Base-by-base conservation (phyloP, 2,888 invertebrate genomes). In the Archaeoteleia sp. region DNA sequence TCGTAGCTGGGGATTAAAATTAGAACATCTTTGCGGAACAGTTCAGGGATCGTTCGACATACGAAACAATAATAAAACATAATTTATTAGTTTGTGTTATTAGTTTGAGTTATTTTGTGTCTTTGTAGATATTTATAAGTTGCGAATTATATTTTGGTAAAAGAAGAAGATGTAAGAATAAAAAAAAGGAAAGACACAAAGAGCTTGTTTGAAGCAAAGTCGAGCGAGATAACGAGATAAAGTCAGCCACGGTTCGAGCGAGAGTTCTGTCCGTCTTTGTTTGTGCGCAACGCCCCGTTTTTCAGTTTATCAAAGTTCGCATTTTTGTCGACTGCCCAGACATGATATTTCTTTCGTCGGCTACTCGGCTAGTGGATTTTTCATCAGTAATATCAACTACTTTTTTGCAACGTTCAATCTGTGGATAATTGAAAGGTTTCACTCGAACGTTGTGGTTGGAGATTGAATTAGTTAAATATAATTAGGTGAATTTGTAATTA, bases 1-100 rank as follows among this genome's bases (percentile, higher is more conserved):
- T 25, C 45, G 43, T 32, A 29, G 42, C 17, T 10, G 12, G 37
- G 45, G 37, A 23, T 67, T 61, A 71, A 67, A 73, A 71, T 73
- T 71, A 67, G 69, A 63, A 35, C 54, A 39, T 54, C 45, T 34
- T 27, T 15, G 27, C 4, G 13, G 23, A 35, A 5, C 20, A 20
- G 5, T 20, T 20, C n/a, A n/a, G n/a, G n/a, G n/a, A n/a, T n/a
- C n/a, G n/a, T n/a, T n/a, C n/a, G n/a, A n/a, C n/a, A n/a, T n/a
- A n/a, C n/a, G n/a, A n/a, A n/a, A n/a, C n/a, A n/a, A n/a, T n/a
- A n/a, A n/a, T n/a, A n/a, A n/a, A n/a, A n/a, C n/a, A n/a, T n/a
- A n/a, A n/a, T n/a, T n/a, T n/a, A n/a, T n/a, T n/a, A n/a, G n/a
- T n/a, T n/a, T n/a, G n/a, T n/a, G n/a, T n/a, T n/a, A n/a, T n/a